Evolutionary conservation across 2,888 invertebrate species (phyloP), one percentile per base, ranked within the genome.

Genomic region (Hetaerina titia): DNA sequence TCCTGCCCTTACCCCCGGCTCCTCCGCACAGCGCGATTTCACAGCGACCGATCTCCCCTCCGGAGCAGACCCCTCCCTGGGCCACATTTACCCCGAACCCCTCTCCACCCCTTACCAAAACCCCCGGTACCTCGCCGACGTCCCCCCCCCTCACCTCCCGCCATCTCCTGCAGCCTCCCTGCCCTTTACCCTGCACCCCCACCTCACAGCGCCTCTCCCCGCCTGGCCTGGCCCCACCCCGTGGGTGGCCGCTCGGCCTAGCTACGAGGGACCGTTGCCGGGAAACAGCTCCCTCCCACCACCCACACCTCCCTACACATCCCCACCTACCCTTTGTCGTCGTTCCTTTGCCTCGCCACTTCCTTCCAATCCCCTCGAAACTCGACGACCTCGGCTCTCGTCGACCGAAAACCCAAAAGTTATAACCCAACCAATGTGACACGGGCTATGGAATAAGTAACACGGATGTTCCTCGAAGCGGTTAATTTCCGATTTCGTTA

Each of bases 251-350:
- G 69, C 81, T 81, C 92, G 92, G 92, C 90, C 90, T 90, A 90
- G 90, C 92, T 74, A 45, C 64, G 64, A 69, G 92, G 92, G 92
- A 81, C 69, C 64, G 92, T 92, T 92, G 92, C 92, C 56, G 92
- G 92, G 92, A 92, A 74, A 92, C 92, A 92, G 92, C 69, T n/a
- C 69, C 69, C 69, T n/a, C 63, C 45, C 56, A 9, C 25, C 63
- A 11, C 90, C 19, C 64, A 17, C 90, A n/a, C 90, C n/a, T 22
- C n/a, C 60, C 25, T 60, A 4, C n/a, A 15, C 57, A 22, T 58
- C 22, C n/a, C 69, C 8, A 15, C 69, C 7, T 17, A 1, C 69
- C 69, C 69, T 69, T 69, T 69, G 69, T 69, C 69, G 60, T 60
- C 60, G n/a, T 89, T 11, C 58, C 89, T 89, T n/a, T 89, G 57